Base-by-base conservation (phyloP, 1,140 invertebrate genomes). In the Macrocentrus cingulum region DNA sequence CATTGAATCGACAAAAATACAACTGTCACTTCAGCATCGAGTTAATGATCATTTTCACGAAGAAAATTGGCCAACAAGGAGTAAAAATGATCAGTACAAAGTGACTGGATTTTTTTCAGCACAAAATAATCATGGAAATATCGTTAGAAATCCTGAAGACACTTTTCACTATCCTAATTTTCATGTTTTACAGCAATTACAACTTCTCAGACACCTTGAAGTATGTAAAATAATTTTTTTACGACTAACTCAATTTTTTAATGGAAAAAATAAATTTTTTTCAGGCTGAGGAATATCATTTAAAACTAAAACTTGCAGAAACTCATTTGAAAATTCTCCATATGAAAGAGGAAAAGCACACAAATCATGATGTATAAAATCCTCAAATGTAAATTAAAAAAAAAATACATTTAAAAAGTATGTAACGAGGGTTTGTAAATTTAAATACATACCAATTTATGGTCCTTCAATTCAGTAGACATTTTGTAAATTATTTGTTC, bases 221-320 rank as follows among this genome's bases (percentile, higher is more conserved):
- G 7, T 8, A 22, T 37, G 25, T 29, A 29, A n/a, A n/a, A n/a
- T n/a, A n/a, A n/a, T n/a, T 29, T 29, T 29, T 29, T 29, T 29
- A 9, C 25, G 4, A n/a, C n/a, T n/a, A n/a, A n/a, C 25, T 29
- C 9, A 5, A 29, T 29, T 4, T 29, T 9, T 29, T 29, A 45
- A 51, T 8, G 7, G 20, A n/a, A 39, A n/a, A n/a, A 39, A 39
- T 39, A 8, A n/a, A 39, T n/a, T 39, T 3, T n/a, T 66, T 66
- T 16, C 44, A 67, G 65, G 63, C 62, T 15, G 65, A 67, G 48
- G 66, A 67, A 52, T 65, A 65, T 23, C 62, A 60, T 1, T 45
- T 67, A 18, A 67, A 65, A 41, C 50, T 67, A 23, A 67, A 67
- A 42, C 58, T 67, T 15, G 65, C 65, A 16, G 66, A 67, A 20